These are phyloP conservation scores for Monodelphis domestica DNA, from an alignment of 2,797 vertebrate species.

Conservation along the genomic window DNA sequence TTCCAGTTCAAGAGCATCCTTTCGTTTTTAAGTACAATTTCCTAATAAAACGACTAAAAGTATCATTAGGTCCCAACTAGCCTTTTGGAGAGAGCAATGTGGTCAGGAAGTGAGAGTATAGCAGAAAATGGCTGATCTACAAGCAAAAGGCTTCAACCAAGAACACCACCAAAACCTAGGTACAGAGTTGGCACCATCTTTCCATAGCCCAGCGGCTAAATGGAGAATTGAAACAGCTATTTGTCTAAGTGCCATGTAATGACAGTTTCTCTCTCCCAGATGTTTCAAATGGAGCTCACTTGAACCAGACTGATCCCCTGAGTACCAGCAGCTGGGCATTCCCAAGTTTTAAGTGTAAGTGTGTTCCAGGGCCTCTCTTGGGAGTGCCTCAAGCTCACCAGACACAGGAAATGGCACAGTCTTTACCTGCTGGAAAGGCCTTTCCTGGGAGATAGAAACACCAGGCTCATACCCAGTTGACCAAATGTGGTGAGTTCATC, in stretches of 20 bases:
- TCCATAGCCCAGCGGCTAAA: neutral
- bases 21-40: neutral
- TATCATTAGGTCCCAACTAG: neutral
- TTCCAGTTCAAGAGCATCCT: neutral
- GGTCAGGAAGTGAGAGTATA: neutral
- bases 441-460: neutral
- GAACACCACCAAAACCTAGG: neutral
- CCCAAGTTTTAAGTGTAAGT: neutral
- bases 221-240: neutral
- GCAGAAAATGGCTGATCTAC: neutral
- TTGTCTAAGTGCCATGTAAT: neutral
- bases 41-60: neutral
- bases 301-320: neutral
- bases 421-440: too few relatives aligned
- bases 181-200: neutral
- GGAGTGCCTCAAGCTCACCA: neutral
- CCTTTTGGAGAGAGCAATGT: neutral
- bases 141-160: neutral
- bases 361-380: neutral
- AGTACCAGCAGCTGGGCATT: neutral
- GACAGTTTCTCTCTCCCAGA: neutral
- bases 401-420: neutral
- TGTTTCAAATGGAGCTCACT: neutral
- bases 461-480: neutral
- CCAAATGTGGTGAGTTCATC: neutral